Evolutionary conservation across 2,113 vertebrate species (phyloP).

Genomic region (Nibea albiflora): DNA sequence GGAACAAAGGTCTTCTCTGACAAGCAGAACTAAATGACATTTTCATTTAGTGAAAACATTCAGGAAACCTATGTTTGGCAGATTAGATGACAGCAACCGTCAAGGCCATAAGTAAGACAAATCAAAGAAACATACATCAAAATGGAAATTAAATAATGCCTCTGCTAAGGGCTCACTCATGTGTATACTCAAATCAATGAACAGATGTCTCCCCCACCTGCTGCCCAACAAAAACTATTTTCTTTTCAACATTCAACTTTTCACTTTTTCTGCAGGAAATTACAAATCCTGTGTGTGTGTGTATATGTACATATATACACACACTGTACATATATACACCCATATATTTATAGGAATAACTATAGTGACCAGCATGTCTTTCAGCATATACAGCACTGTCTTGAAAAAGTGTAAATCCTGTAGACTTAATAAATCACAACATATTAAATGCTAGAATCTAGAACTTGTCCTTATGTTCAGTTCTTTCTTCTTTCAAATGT

Average conservation of each 20-base stretch:
- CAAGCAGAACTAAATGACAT: slow-evolving; percentile 43
- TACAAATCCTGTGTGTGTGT: not conserved
- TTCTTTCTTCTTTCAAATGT: no score
- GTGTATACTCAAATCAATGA: slow-evolving; percentile 53
- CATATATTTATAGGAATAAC: no score
- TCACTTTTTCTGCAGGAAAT: not conserved
- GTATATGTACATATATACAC: no score
- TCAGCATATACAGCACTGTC: no score
- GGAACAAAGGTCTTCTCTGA: slow-evolving; percentile 51
- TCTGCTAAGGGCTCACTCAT: slow-evolving; percentile 49
- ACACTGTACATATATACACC: no score
- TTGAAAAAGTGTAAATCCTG: no score
- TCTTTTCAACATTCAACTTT: slow-evolving; percentile 17
- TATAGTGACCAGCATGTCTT: no score
- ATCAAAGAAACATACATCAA: slow-evolving; percentile 36
- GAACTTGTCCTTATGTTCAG: no score
- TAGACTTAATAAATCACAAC: no score
- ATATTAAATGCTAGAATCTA: no score
- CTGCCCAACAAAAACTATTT: slow-evolving; percentile 27
- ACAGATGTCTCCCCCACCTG: slow-evolving; percentile 72
- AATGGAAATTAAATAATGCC: slow-evolving; percentile 49
- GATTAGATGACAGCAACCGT: not conserved
- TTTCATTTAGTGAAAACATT: slow-evolving; percentile 20
- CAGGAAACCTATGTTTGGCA: slow-evolving; percentile 12
- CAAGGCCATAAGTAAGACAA: slow-evolving; percentile 38